Evolutionary conservation across 2,797 vertebrate species (phyloP).

Genomic region (Centropyge bicolor): DNA sequence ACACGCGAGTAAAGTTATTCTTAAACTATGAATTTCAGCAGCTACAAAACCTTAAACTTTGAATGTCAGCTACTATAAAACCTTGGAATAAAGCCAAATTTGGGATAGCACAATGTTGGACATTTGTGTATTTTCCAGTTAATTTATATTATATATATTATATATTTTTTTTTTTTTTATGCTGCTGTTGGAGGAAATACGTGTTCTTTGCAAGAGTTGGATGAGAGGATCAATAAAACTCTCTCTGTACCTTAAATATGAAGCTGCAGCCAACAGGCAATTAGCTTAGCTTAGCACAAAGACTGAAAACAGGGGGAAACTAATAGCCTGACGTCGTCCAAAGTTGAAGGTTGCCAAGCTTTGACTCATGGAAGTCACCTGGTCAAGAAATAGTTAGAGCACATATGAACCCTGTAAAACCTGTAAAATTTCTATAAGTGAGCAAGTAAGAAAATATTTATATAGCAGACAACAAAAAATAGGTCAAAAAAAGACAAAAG

Average conservation of each 20-base stretch:
- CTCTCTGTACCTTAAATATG: background rate
- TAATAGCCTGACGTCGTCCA: too few species aligned
- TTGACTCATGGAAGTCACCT: background rate
- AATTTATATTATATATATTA: too few species aligned
- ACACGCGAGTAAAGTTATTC: conserved; percentile 41
- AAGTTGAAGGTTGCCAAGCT: background rate
- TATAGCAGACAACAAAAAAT: too few species aligned
- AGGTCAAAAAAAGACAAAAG: too few species aligned
- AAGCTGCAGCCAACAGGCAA: background rate
- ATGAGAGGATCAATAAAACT: background rate
- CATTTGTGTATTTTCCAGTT: background rate
- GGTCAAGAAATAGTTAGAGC: background rate
- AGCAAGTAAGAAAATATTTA: background rate
- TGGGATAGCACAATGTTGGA: background rate
- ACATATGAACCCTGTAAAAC: background rate
- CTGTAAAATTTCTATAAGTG: background rate
- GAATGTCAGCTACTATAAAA: background rate
- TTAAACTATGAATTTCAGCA: conserved; percentile 42
- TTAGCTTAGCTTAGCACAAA: too few species aligned
- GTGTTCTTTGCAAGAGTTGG: background rate
- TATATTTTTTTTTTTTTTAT: background rate
- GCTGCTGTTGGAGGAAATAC: background rate
- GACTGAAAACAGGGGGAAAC: too few species aligned
- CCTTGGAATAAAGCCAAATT: background rate
- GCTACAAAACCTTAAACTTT: background rate